Evolutionary conservation across 2,113 vertebrate species (phyloP).

Genomic region (Anoplopoma fimbria): DNA sequence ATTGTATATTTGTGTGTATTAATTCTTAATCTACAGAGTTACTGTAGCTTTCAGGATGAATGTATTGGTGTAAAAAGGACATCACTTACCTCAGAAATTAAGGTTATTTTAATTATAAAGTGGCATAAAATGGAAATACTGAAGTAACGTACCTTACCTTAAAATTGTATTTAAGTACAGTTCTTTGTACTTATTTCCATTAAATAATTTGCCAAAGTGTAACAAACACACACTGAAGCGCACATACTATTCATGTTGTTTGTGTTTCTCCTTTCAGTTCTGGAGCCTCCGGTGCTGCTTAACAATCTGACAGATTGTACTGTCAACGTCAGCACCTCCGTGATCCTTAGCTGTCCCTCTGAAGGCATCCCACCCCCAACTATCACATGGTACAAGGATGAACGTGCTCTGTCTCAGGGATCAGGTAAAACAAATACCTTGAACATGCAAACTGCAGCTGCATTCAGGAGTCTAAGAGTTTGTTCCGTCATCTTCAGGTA

Average conservation of each 20-base stretch:
- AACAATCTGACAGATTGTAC: slow-evolving; percentile 87
- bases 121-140: background rate
- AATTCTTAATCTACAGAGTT: background rate
- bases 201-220: background rate
- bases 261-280: slow-evolving; percentile 81
- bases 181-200: background rate
- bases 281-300: slow-evolving; percentile 89
- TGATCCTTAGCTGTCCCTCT: slow-evolving; percentile 87
- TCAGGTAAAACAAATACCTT: slow-evolving; percentile 85
- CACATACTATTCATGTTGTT: background rate
- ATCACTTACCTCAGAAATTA: background rate
- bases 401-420: slow-evolving; percentile 86
- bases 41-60: background rate
- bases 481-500: slow-evolving; percentile 81
- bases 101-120: background rate
- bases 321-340: slow-evolving; percentile 89
- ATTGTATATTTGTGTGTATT: background rate
- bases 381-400: slow-evolving; percentile 94
- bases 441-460: background rate
- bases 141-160: background rate
- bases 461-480: background rate
- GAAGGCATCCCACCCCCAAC: slow-evolving; percentile 88
- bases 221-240: background rate
- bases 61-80: background rate
- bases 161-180: background rate